phyloP scores from a whole-genome alignment of 2,113 vertebrate species.

The Neomonachus schauinslandi region DNA sequence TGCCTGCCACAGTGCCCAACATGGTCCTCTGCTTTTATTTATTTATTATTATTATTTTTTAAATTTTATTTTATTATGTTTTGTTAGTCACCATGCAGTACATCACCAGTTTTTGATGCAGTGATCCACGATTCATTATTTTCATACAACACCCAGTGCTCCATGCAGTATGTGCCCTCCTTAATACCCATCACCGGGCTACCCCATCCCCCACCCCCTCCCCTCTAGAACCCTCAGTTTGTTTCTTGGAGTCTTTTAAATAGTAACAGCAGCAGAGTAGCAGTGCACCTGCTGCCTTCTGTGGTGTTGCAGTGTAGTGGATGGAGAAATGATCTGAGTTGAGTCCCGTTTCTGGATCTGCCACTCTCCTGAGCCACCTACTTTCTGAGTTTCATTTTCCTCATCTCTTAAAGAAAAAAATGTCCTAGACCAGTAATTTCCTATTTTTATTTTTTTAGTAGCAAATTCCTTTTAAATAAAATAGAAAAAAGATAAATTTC shows the following conservation, averaged over 20 bases:
- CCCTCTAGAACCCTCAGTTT: no score
- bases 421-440: background rate
- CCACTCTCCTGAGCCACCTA: background rate
- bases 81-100: no score
- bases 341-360: background rate
- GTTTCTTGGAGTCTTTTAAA: background rate
- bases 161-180: no score
- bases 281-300: background rate
- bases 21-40: no score
- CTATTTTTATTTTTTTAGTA: background rate
- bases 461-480: background rate
- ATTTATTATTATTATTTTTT: no score
- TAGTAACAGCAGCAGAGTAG: background rate
- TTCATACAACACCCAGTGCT: no score
- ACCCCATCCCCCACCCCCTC: no score
- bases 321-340: background rate
- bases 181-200: no score
- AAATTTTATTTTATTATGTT: no score
- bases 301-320: background rate
- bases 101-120: no score
- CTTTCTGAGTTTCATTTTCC: background rate
- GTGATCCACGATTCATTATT: no score
- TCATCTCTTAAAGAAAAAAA: background rate
- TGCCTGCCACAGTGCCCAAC: background rate
- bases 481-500: background rate